Base-by-base conservation (phyloP, 2,888 invertebrate genomes). In the Tuta absoluta region DNA sequence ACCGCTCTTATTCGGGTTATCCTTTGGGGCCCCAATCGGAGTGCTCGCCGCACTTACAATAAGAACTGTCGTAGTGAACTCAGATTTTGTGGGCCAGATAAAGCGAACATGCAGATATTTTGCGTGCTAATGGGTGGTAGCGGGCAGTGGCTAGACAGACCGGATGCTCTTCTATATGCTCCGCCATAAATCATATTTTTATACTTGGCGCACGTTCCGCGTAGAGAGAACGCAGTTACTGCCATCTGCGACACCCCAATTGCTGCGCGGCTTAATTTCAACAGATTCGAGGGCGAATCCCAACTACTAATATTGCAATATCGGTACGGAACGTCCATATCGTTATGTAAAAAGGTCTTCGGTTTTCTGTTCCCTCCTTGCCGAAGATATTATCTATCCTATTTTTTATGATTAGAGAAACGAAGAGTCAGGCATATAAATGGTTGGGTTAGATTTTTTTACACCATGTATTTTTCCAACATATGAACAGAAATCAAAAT, bases 181-280 rank as follows among this genome's bases (percentile, higher is more conserved):
- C 72, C 66, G 69, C 72, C 79, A 83, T 87, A 87, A 88, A 88
- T 89, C 85, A 87, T 85, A 87, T 87, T 89, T 88, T 87, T 87
- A 87, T 84, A 83, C 80, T 85, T 84, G 81, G 81, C 82, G 78
- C 82, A 82, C 83, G 81, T 79, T 82, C 76, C 73, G 73, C 76
- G 75, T 75, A 73, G 73, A 78, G 75, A 74, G 78, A 78, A 75
- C 81, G 87, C 86, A 80, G 87, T 90, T 89, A 88, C 78, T 73
- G 72, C 85, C 90, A 91, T 89, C 89, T 91, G 91, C 75, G 89
- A 80, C 89, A 85, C 86, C 86, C 88, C 87, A 85, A 85, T 85
- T 73, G 81, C 82, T 78, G 79, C 75, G 81, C 80, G 77, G 81
- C 81, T 86, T 88, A 85, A 88, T 89, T 87, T 85, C 84, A 76